Evolutionary conservation across 2,888 invertebrate species (phyloP).

Genomic region (Seira musarum): DNA sequence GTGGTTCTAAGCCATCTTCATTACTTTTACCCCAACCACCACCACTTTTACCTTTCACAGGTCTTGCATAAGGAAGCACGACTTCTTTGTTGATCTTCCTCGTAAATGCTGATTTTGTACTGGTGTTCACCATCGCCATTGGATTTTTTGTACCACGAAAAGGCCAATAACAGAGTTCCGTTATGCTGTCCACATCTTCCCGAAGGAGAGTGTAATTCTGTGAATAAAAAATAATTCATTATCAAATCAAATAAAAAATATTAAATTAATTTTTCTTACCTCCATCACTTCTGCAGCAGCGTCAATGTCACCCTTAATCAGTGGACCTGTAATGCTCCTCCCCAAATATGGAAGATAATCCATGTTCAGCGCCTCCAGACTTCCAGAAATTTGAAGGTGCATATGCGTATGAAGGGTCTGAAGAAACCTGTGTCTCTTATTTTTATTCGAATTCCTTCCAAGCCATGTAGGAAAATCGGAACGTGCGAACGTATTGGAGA

Average conservation of each 20-base stretch:
- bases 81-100: slow-evolving; percentile 91
- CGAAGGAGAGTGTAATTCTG: slow-evolving; percentile 88
- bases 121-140: slow-evolving; percentile 83
- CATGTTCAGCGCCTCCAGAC: slow-evolving; percentile 85
- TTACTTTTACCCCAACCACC: slow-evolving; percentile 74
- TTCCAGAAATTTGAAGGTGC: slow-evolving; percentile 80
- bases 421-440: slow-evolving; percentile 85
- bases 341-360: slow-evolving; percentile 91
- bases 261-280: too few relatives aligned
- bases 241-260: too few relatives aligned
- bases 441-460: slow-evolving; percentile 91
- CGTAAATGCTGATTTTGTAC: slow-evolving; percentile 94
- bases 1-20: slow-evolving; percentile 72
- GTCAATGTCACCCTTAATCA: slow-evolving; percentile 80
- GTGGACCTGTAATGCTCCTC: slow-evolving; percentile 83
- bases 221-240: too few relatives aligned
- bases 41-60: slow-evolving; percentile 77
- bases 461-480: slow-evolving; percentile 96
- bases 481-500: slow-evolving; percentile 84
- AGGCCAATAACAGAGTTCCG: slow-evolving; percentile 91
- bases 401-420: slow-evolving; percentile 92
- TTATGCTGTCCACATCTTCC: slow-evolving; percentile 92
- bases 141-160: slow-evolving; percentile 84
- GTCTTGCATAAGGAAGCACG: slow-evolving; percentile 80
- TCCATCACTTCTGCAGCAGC: slow-evolving; percentile 82